Evolutionary conservation across 2,888 invertebrate genomes (phyloP).

Genomic region (Epinotia ramella): DNA sequence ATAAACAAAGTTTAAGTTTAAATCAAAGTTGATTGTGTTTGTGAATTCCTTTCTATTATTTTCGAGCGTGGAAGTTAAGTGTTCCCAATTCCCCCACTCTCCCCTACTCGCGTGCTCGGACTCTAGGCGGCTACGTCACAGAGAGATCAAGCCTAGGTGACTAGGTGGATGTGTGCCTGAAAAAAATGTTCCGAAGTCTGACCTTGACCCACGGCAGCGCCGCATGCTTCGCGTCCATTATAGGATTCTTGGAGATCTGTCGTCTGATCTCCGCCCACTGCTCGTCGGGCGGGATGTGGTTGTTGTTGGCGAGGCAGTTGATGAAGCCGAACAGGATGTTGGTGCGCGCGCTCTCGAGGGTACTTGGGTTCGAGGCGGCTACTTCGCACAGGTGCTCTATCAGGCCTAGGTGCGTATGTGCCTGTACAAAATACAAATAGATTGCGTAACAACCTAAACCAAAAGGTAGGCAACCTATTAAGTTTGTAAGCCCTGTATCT

Average conservation of each 20-base stretch:
- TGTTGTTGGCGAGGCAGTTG: slow-evolving; percentile 84
- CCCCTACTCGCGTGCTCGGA: too few relatives aligned
- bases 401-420: slow-evolving; percentile 84
- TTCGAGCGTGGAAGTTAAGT: too few relatives aligned
- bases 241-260: slow-evolving; percentile 71
- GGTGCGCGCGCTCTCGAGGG: slow-evolving; percentile 70
- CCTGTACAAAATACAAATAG: slow-evolving; percentile 63
- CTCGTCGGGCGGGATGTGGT: slow-evolving; percentile 83
- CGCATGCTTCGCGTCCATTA: slow-evolving; percentile 66
- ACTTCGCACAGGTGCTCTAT: slow-evolving; percentile 85
- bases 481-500: too few relatives aligned
- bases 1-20: too few relatives aligned
- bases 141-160: too few relatives aligned
- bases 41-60: too few relatives aligned
- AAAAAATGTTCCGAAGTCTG: background rate
- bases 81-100: too few relatives aligned
- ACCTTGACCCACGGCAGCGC: slow-evolving; percentile 71
- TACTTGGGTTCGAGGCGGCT: slow-evolving; percentile 70
- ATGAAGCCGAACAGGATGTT: slow-evolving; percentile 79
- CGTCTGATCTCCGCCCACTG: slow-evolving; percentile 81
- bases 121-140: too few relatives aligned
- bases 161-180: too few relatives aligned
- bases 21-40: too few relatives aligned
- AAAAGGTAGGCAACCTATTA: too few relatives aligned
- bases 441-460: background rate